Evolutionary conservation across 92 coral and sea anemone genomes (phyloP), one percentile per base, ranked within the genome.

Genomic region (Epizoanthus rinbou): DNA sequence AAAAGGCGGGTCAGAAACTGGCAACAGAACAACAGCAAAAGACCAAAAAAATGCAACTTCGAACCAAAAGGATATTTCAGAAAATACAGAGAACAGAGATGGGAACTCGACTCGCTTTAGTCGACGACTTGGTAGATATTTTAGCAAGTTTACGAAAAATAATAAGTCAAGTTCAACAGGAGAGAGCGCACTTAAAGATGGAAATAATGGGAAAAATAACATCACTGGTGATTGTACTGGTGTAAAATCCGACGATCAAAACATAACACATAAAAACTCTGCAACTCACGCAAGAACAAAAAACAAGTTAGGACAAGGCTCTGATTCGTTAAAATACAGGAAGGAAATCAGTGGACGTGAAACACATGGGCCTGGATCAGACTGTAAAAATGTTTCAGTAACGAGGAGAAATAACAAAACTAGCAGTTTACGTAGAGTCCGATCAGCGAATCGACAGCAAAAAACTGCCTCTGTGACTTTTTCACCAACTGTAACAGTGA

Each of bases 391-490:
- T 88, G 88, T 87, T 88, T 86, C 52, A 81, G 66, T 24, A 28
- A 3, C 57, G 63, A 69, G 73, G 52, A 87, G 75, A 69, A 75
- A 43, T 19, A 59, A 33, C 9, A 83, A 82, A 50, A 89, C 69
- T 63, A 82, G 78, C 53, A 89, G 66, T 86, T 84, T 76, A 37
- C 70, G 80, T 35, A 84, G 84, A 31, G 64, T 60, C 47, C 85
- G 76, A 41, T 62, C 80, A 5, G 67, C 54, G 17, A 80, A 68
- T 28, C 90, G 75, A 79, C 84, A 73, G 16, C 85, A 84, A 52
- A 93, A 91, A 54, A 83, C 87, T 31, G 74, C 97, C 8, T 88
- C 97, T 9, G 98, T 93, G 54, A 89, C 98, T 18, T 93, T 93
- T 74, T 90, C 98, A 31, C 91, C 95, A 0, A 82, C 93, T 57